Evolutionary conservation across 2,888 invertebrate species (phyloP), one percentile per base, ranked within the genome.

Genomic region (Limnephilus rhombicus): DNA sequence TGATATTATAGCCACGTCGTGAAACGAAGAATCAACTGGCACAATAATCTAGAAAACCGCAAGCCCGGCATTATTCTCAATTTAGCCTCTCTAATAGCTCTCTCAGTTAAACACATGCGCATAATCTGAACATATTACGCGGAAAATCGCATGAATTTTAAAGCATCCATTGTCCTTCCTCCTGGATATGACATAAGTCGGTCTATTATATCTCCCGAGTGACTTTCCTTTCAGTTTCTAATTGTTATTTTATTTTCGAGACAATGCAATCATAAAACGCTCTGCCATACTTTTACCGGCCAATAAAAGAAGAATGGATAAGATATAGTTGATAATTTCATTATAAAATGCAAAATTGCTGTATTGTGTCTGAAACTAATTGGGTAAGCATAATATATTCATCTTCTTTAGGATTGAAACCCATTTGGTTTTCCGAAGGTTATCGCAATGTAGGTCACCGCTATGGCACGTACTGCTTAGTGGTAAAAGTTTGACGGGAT

Each of bases 171-270:
- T 89, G 88, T 89, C 34, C 80, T 80, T 89, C 24, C 31, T 11
- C 80, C 88, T 13, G 31, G 13, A 4, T 80, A 37, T 89, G 88
- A 89, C 88, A 80, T 89, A 89, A 89, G 24, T 18, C 37, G 24
- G 24, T 37, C 80, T 89, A n/a, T 89, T 80, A 80, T 31, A 41
- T 80, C 80, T 34, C 68, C 68, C 80, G 37, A 80, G 68, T 5
- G 80, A 80, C 88, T 89, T 89, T 89, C 80, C 88, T 89, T 89
- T 80, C 41, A 37, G 31, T 89, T 37, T 89, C n/a, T 80, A 89
- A 89, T 80, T 37, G 88, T 34, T 80, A n/a, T 41, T 80, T 89
- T 89, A 49, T 87, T 87, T 31, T 68, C 31, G 24, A 86, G 45
- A 86, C 86, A 86, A 86, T 45, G 86, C 24, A 68, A n/a, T 68